Evolutionary conservation across 2,888 invertebrate genomes (phyloP), one percentile per base, ranked within the genome.

Genomic region (Chalcis sispes): DNA sequence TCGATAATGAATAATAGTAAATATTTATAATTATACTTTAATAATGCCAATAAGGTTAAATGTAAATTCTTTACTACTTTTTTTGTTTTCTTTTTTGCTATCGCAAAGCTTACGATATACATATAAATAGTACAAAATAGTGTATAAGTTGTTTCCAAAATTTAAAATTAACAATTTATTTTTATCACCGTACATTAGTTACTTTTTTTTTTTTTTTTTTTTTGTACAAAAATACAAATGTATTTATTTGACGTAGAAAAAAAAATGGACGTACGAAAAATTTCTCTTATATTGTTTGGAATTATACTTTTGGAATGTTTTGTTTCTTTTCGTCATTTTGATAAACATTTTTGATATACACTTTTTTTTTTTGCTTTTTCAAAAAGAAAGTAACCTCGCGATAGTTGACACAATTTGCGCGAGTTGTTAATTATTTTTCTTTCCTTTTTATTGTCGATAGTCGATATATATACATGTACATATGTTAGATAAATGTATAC

Each of bases 231-330:
- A 72, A 59, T 52, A 61, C 67, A 76, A 46, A 15, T 29, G 10
- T 48, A 42, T 20, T n/a, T 27, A 50, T 27, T 46, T 27, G 13
- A 52, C 3, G 20, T 23, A 52, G 7, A 52, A 52, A 54, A 27
- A 27, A 10, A 27, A 42, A 50, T 18, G 29, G 56, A 42, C 32
- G 32, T 20, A 15, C 25, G 25, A 25, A 73, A 50, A 73, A 59
- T 42, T 42, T 20, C 27, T 13, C 7, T 54, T 36, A 13, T 18
- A 15, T 58, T 56, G 1, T 20, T 59, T 13, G 10, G 23, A 8
- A 36, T 72, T 76, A 56, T 72, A 72, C 66, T 56, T 32, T 64
- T n/a, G 76, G 77, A 77, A 72, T 77, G 72, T 77, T 25, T 58
- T 64, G 56, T 70, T 74, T 32, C 25, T 66, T 23, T 40, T 70